phyloP scores from a whole-genome alignment of 2,113 vertebrate species.

The Trinectes maculatus region DNA sequence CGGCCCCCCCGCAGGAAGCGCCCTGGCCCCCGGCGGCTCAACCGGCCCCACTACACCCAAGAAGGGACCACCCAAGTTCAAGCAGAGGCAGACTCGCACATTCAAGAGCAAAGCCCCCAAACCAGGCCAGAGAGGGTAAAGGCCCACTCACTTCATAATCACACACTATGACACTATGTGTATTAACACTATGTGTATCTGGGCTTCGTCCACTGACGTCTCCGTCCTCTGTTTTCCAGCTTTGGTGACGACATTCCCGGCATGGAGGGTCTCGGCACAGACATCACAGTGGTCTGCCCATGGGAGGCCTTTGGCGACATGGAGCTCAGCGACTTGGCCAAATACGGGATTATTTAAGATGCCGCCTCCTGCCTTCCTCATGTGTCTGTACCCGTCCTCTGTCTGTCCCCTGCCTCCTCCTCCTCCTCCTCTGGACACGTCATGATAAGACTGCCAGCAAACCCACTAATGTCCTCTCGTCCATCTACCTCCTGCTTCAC shows the following conservation, averaged over 20 bases:
- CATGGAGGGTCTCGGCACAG: conserved; percentile 95
- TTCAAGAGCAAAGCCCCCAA: conserved; percentile 99
- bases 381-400: conserved; percentile 38
- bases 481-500: conserved; percentile 60
- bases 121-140: conserved; percentile 94
- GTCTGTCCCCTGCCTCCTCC: conserved; percentile 24
- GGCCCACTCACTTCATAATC: not conserved
- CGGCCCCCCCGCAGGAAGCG: conserved; percentile 82
- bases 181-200: too few species aligned
- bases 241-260: conserved; percentile 98
- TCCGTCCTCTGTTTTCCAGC: conserved; percentile 64
- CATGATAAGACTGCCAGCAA: conserved; percentile 57
- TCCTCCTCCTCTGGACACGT: conserved; percentile 41
- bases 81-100: conserved; percentile 94
- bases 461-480: conserved; percentile 71
- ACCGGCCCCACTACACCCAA: conserved; percentile 89
- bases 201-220: not conserved
- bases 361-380: conserved; percentile 57
- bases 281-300: conserved; percentile 97
- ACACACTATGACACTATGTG: not conserved
- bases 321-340: conserved; percentile 97
- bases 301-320: conserved; percentile 98
- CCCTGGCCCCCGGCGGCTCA: conserved; percentile 67
- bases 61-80: conserved; percentile 97
- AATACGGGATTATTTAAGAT: conserved; percentile 95